phyloP scores from a whole-genome alignment of 2,888 invertebrate species.

The Drepanosiphum platanoidis region DNA sequence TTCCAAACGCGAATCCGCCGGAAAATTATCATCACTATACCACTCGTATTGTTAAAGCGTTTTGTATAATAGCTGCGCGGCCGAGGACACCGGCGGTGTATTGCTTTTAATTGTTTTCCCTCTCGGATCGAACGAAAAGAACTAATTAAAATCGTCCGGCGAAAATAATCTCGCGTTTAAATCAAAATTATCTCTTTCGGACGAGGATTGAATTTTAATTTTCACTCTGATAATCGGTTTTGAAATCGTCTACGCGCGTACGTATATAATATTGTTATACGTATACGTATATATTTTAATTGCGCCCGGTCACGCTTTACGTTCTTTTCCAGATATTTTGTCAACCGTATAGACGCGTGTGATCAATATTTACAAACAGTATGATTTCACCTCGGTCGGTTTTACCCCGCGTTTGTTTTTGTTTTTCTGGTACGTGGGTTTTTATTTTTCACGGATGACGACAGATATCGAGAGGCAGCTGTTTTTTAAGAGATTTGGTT shows the following conservation, averaged over 20 bases:
- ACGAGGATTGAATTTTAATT: background rate
- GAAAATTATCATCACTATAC: background rate
- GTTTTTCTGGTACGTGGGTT: too few species aligned
- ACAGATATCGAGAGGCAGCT: background rate
- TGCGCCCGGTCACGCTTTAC: background rate
- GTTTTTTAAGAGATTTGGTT: background rate
- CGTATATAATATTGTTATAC: too few species aligned
- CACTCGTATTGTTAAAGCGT: background rate
- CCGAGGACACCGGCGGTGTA: background rate
- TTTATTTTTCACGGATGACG: background rate
- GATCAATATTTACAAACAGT: background rate
- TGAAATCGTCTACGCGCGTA: too few species aligned
- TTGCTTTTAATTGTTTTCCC: background rate
- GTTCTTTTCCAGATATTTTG: background rate
- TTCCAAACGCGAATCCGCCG: too few species aligned
- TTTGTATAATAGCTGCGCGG: too few species aligned
- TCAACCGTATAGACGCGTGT: background rate
- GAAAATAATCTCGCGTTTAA: background rate
- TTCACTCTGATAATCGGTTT: background rate
- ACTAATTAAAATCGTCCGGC: background rate
- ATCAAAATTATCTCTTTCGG: background rate
- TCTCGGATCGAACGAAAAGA: background rate
- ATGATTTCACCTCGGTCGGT: background rate
- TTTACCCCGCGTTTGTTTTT: background rate
- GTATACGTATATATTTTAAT: background rate